Evolutionary conservation across 2,113 vertebrate genomes (phyloP).

Genomic region (Blennius ocellaris): DNA sequence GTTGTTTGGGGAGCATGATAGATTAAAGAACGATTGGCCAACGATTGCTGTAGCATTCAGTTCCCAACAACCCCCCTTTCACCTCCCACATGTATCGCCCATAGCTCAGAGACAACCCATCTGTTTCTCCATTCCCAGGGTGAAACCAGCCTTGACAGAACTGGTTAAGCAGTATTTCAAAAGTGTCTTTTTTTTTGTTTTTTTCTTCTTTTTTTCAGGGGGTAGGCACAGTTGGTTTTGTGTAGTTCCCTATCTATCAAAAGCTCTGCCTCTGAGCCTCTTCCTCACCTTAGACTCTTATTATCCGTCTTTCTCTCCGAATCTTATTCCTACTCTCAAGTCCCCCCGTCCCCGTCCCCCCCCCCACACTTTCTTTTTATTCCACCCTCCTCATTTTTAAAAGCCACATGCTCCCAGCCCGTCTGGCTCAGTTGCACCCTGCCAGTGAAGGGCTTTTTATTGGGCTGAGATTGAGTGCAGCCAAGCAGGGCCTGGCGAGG

Average conservation of each 20-base stretch:
- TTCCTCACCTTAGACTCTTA: slow-evolving; percentile 53
- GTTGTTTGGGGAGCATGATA: slow-evolving; percentile 54
- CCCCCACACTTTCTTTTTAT: slow-evolving; percentile 44
- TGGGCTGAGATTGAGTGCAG: slow-evolving; percentile 87
- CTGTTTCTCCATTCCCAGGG: slow-evolving; percentile 77
- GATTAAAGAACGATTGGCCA: slow-evolving; percentile 64
- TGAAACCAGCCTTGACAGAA: slow-evolving; percentile 76
- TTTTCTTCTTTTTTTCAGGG: too few relatives aligned
- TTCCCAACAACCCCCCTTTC: slow-evolving; percentile 76
- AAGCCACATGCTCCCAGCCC: slow-evolving; percentile 82
- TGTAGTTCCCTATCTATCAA: slow-evolving; percentile 60
- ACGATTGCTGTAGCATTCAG: slow-evolving; percentile 62
- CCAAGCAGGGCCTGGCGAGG: slow-evolving; percentile 80
- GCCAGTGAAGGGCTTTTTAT: slow-evolving; percentile 87
- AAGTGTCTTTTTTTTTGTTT: slow-evolving; percentile 57
- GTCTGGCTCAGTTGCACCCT: slow-evolving; percentile 82
- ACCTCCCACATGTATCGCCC: slow-evolving; percentile 72
- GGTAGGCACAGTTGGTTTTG: slow-evolving; percentile 49
- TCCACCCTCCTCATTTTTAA: slow-evolving; percentile 76
- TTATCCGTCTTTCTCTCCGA: slow-evolving; percentile 62
- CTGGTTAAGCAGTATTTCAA: slow-evolving; percentile 61
- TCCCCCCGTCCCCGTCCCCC: slow-evolving; percentile 18
- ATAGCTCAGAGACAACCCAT: slow-evolving; percentile 72
- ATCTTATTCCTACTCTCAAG: slow-evolving; percentile 58
- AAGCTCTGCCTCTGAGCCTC: slow-evolving; percentile 51